Evolutionary conservation across 1,140 invertebrate species (phyloP), one percentile per base, ranked within the genome.

Genomic region (Meloidogyne chitwoodi): DNA sequence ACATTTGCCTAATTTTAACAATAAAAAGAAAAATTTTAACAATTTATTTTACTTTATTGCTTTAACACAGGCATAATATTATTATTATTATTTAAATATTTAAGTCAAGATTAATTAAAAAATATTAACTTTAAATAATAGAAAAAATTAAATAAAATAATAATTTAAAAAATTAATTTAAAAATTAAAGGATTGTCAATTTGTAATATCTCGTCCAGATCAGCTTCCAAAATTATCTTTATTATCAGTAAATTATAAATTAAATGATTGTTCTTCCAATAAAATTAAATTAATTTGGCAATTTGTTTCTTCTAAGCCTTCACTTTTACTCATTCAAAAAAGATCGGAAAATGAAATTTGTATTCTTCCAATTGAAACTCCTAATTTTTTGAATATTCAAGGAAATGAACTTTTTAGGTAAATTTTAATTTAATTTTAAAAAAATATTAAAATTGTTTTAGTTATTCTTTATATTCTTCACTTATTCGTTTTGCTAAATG

Each of bases 301-400:
- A 22, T 31, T 73, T 27, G 19, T 14, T 14, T 56, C 44, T 11
- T 34, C 56, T 31, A 34, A 11, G 12, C 48, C 71, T 22, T 73
- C 71, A 24, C 71, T 73, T 41, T 64, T 73, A 34, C 48, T 73
- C n/a, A 10, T 73, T 14, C 71, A 73, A 22, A 41, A 73, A 64
- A 56, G 71, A 24, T 29, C 56, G 24, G 24, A 63, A 31, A 56
- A 31, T 62, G 16, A 62, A 73, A 3, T 73, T 16, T 73, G 71
- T 38, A 24, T 73, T 63, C 71, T 73, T 24, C 71, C 71, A 16
- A 22, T 73, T 34, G 71, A 73, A 64, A 64, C 38, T 38, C 71
- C 71, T 24, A 27, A 56, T 64, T 31, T 24, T 61, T 14, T 62
- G 24, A 63, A 29, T 31, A 64, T 61, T 26, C 16, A 73, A 27